phyloP scores from a whole-genome alignment of 2,888 invertebrate species.

The Perizoma affinitatum region DNA sequence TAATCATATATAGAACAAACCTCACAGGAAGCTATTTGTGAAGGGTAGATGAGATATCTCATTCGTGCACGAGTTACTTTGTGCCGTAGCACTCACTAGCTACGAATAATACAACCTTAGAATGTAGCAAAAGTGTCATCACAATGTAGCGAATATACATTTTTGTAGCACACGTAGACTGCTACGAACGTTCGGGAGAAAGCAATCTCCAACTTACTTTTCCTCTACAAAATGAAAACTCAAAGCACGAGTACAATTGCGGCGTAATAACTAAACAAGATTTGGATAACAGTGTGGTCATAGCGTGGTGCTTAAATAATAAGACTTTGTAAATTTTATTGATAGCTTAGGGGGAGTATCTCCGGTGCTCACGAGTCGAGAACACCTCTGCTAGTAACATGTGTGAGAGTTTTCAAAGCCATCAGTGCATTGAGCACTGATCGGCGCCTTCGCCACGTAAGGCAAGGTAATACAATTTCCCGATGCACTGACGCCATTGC shows the following conservation, averaged over 20 bases:
- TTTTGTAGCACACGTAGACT: conserved; percentile 22
- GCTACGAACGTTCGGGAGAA: conserved; percentile 15
- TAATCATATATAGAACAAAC: conserved; percentile 15
- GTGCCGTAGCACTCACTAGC: conserved; percentile 17
- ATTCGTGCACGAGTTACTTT: background rate
- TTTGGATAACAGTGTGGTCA: conserved; percentile 36
- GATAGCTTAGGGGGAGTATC: conserved; percentile 21
- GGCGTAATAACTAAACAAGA: conserved; percentile 22
- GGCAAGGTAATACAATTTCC: conserved; percentile 77
- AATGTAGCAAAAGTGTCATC: conserved; percentile 22
- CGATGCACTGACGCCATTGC: conserved; percentile 64
- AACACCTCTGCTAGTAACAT: conserved; percentile 46
- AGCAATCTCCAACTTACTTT: conserved; percentile 20
- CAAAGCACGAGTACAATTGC: conserved; percentile 9
- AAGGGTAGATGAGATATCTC: background rate
- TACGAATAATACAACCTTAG: conserved; percentile 20
- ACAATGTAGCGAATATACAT: conserved; percentile 21
- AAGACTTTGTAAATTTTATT: conserved; percentile 2
- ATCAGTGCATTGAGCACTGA: conserved; percentile 75
- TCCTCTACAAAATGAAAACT: conserved; percentile 23
- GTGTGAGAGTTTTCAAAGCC: conserved; percentile 59
- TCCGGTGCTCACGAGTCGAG: conserved; percentile 29
- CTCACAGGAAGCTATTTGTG: background rate
- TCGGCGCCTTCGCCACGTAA: conserved; percentile 61
- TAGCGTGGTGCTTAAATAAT: too few relatives aligned